A percentile compares a stretch with the other conserved stretches of the same genome.
Evolutionary conservation across 2,888 invertebrate species (phyloP).

Genomic region (Agriopis marginaria): DNA sequence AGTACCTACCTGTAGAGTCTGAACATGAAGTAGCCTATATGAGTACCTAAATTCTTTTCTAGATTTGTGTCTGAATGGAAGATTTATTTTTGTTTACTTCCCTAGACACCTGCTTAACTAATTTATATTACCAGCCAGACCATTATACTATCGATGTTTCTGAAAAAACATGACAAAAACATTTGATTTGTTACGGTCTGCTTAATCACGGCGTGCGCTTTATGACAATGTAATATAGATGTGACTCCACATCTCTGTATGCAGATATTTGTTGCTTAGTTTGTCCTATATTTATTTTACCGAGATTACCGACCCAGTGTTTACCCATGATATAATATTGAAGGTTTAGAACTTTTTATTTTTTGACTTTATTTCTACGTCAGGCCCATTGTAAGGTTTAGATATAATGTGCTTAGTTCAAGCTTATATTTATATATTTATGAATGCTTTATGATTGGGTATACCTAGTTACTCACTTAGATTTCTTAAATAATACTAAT

Average conservation of each 20-base stretch:
- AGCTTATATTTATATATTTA: no score
- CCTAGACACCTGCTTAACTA: conserved; percentile 2
- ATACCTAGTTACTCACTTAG: no score
- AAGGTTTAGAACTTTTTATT: no score
- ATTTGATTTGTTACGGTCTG: conserved; percentile 26
- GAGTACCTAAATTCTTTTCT: neutral
- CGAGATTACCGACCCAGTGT: no score
- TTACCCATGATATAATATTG: no score
- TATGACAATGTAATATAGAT: conserved; percentile 16
- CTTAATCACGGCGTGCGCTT: conserved; percentile 23
- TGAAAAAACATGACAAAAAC: conserved; percentile 26
- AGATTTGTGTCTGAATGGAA: neutral
- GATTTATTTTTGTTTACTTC: conserved; percentile 7
- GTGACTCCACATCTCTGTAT: conserved; percentile 7
- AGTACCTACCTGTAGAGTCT: neutral
- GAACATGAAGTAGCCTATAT: neutral
- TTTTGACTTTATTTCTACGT: no score
- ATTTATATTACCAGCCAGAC: conserved; percentile 10
- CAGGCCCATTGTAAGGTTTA: no score
- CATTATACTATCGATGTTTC: conserved; percentile 20
- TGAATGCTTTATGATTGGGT: no score
- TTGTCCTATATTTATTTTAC: no score
- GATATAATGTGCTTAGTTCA: no score
- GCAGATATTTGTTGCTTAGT: neutral
- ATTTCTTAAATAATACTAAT: no score